Conservation (phyloP, 2,797 vertebrate species). For the Petrocephalus schoutedeni region DNA sequence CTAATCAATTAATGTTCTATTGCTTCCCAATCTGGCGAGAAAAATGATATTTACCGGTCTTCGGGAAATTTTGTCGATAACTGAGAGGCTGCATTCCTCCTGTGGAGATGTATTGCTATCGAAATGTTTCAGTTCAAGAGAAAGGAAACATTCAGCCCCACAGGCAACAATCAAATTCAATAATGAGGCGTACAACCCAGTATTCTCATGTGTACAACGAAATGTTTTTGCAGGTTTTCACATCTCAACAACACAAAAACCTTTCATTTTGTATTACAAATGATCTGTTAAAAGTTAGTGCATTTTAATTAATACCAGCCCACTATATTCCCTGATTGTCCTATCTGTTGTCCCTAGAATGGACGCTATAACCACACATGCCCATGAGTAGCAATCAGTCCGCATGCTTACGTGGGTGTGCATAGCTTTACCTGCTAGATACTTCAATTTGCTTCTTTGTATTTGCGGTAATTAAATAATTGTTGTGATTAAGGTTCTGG, state of each 20-base stretch:
- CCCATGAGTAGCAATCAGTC: background rate
- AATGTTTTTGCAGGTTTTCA: slow-evolving; percentile 7
- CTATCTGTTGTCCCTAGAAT: background rate
- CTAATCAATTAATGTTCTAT: slow-evolving; percentile 6
- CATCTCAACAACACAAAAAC: background rate
- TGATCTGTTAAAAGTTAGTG: background rate
- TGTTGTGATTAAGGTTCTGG: background rate
- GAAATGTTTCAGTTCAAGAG: background rate
- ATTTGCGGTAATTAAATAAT: background rate
- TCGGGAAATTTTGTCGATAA: background rate
- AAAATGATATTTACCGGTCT: background rate
- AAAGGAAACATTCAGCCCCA: background rate
- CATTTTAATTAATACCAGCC: background rate
- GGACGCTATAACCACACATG: background rate
- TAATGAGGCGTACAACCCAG: background rate
- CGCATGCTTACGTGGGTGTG: background rate
- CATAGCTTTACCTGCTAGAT: background rate
- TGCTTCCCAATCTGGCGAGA: slow-evolving; percentile 2
- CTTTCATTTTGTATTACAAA: background rate
- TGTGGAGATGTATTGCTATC: background rate
- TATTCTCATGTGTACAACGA: background rate
- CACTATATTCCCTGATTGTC: background rate
- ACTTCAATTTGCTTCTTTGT: background rate
- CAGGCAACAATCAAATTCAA: slow-evolving; percentile 5
- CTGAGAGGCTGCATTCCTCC: background rate